Conservation (phyloP, 2,113 vertebrate genomes). For the Oncorhynchus mykiss region DNA sequence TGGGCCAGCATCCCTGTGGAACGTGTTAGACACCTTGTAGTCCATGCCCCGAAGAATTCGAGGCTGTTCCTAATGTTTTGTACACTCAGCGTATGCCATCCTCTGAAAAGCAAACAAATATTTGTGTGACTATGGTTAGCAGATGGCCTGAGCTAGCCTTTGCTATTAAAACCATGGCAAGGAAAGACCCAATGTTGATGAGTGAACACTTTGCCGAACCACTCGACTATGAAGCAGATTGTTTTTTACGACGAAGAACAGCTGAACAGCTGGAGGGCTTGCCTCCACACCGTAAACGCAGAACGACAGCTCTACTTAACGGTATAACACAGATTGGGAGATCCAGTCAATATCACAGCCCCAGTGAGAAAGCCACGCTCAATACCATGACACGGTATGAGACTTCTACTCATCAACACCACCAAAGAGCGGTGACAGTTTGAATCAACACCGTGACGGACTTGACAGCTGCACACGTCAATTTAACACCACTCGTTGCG, state of each 20-base stretch:
- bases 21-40: too few relatives aligned
- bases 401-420: not conserved
- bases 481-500: not conserved
- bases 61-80: too few relatives aligned
- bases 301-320: not conserved
- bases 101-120: too few relatives aligned
- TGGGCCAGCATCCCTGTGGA: too few relatives aligned
- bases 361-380: not conserved
- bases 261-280: not conserved
- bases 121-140: not conserved
- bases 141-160: constrained; percentile 2
- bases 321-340: not conserved
- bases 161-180: constrained; percentile 11
- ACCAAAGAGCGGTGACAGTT: not conserved
- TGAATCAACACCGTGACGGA: not conserved
- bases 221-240: not conserved
- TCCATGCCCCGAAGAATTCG: too few relatives aligned
- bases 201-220: constrained; percentile 14
- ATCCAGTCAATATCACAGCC: not conserved
- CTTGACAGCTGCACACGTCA: constrained; percentile 3
- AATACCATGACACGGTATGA: not conserved
- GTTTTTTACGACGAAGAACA: constrained; percentile 9
- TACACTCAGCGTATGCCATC: too few relatives aligned
- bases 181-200: not conserved
- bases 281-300: not conserved